Percentiles rank a stretch among this genome's conserved stretches.
Evolutionary conservation across 2,888 invertebrate genomes (phyloP).

Genomic region (Drosophila pullipes): DNA sequence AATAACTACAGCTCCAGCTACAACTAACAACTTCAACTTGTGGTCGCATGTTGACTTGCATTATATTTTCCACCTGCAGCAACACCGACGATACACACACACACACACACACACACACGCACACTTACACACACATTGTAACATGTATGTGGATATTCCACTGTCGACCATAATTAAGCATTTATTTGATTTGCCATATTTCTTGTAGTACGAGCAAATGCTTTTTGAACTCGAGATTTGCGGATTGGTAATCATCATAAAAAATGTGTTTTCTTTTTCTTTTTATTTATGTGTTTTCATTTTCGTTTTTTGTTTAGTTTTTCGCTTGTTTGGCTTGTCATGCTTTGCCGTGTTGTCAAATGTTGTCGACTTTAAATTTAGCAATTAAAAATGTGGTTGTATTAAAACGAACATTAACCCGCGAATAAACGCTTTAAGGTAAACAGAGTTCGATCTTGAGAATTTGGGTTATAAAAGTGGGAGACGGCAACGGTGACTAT

Average conservation of each 20-base stretch:
- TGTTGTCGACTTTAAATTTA: conserved; percentile 74
- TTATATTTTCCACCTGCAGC: conserved; percentile 79
- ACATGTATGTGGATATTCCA: conserved; percentile 33
- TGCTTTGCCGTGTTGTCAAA: conserved; percentile 67
- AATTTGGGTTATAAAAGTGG: conserved; percentile 34
- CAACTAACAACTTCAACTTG: conserved; percentile 21
- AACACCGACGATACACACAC: conserved; percentile 55
- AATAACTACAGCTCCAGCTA: conserved; percentile 12
- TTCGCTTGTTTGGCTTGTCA: conserved; percentile 54
- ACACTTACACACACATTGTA: conserved; percentile 7
- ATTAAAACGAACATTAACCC: conserved; percentile 75
- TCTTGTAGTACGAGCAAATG: conserved; percentile 65
- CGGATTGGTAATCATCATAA: conserved; percentile 72
- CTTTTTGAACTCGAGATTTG: conserved; percentile 59
- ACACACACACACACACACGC: conserved; percentile 20
- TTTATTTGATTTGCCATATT: conserved; percentile 82
- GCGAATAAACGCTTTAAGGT: conserved; percentile 16
- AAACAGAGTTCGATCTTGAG: conserved; percentile 33
- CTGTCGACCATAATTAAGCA: conserved; percentile 77
- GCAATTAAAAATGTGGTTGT: conserved; percentile 70
- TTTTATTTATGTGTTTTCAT: conserved; percentile 9
- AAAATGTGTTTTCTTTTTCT: conserved; percentile 45
- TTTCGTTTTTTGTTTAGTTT: conserved; percentile 30
- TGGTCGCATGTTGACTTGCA: conserved; percentile 72
- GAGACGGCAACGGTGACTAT: neutral